Conservation (phyloP, 2,797 vertebrate species). For the Squalus acanthias region DNA sequence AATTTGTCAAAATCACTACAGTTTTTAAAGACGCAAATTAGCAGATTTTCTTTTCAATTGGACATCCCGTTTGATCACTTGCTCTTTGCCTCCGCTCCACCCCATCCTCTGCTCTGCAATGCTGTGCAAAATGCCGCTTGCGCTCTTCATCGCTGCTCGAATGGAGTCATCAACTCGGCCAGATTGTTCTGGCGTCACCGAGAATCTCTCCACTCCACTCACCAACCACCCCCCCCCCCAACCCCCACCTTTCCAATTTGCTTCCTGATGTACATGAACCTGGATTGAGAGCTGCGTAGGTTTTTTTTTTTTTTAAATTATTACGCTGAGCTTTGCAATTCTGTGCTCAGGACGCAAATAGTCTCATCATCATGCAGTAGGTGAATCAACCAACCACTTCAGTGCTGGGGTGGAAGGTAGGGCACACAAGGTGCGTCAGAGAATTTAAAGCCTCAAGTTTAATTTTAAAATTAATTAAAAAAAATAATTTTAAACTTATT, state of each 20-base stretch:
- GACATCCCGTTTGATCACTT: neutral
- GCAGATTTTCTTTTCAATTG: neutral
- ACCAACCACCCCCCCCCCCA: too few species aligned
- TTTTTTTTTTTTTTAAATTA: too few species aligned
- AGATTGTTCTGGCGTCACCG: neutral
- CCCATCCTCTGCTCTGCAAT: neutral
- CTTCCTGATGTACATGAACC: neutral
- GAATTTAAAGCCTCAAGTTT: neutral
- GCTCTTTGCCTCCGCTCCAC: neutral
- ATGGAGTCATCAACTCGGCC: too few species aligned
- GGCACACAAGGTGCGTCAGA: neutral
- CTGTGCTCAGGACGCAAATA: neutral
- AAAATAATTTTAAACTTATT: neutral
- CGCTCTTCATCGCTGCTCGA: neutral
- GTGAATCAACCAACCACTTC: neutral
- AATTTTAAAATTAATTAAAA: neutral
- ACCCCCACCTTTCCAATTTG: neutral
- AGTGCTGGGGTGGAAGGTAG: neutral
- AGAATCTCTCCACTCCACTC: neutral
- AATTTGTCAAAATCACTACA: neutral
- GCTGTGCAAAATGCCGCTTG: neutral
- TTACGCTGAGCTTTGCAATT: constrained; percentile 17
- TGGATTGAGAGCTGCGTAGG: neutral
- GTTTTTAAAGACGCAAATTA: neutral
- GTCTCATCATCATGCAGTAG: neutral